These are phyloP conservation scores for Paramormyrops kingsleyae DNA, from an alignment of 2,113 vertebrate genomes.

Conservation along the genomic window DNA sequence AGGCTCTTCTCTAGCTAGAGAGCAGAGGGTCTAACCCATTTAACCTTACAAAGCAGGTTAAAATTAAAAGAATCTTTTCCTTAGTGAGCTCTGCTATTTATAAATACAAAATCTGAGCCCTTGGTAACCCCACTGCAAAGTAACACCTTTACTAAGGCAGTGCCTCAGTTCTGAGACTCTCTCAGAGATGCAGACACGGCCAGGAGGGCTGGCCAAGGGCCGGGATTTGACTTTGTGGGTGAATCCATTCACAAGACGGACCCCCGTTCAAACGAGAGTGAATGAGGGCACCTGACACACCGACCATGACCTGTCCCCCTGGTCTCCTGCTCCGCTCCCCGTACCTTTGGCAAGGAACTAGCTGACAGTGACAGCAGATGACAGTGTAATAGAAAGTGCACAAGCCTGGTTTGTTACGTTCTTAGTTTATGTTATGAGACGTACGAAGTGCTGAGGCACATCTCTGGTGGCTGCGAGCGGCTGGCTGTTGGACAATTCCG, in stretches of 20 bases:
- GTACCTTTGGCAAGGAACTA: background rate
- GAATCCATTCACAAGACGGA: background rate
- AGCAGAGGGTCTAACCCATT: background rate
- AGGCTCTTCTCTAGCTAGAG: background rate
- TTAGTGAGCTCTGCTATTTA: background rate
- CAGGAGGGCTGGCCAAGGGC: background rate
- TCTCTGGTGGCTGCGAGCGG: background rate
- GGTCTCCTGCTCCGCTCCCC: background rate
- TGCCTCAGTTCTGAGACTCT: background rate
- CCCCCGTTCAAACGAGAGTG: background rate
- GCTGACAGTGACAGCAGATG: background rate
- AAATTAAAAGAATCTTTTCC: background rate
- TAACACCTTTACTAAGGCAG: background rate
- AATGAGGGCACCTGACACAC: background rate
- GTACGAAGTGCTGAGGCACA: background rate
- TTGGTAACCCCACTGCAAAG: background rate
- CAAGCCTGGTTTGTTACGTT: background rate
- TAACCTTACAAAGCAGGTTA: background rate
- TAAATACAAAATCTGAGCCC: background rate
- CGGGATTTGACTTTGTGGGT: background rate
- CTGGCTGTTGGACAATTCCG: background rate
- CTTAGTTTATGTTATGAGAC: background rate
- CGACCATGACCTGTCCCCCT: background rate
- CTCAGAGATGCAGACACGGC: background rate
- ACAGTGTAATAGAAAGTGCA: background rate